These are phyloP conservation scores for Drosophila paramelanica DNA, from an alignment of 2,888 invertebrate genomes.

Conservation along the genomic window DNA sequence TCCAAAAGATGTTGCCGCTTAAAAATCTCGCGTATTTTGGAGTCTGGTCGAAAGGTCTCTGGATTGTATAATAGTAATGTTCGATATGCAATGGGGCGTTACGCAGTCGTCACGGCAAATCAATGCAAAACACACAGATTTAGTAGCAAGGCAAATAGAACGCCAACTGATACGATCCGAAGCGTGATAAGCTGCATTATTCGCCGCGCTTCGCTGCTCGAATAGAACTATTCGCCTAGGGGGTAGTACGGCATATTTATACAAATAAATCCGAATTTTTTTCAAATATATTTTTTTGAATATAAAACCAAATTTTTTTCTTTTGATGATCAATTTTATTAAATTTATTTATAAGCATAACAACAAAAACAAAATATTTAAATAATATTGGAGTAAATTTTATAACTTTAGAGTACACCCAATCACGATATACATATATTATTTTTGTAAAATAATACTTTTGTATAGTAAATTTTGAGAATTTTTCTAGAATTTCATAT, in stretches of 20 bases:
- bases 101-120: constrained; percentile 5
- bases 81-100: constrained; percentile 8
- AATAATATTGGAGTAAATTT: no score
- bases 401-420: no score
- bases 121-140: constrained; percentile 7
- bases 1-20: background rate
- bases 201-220: constrained; percentile 3
- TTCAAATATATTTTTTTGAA: no score
- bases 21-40: background rate
- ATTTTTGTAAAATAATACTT: no score
- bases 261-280: no score
- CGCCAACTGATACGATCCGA: constrained; percentile 6
- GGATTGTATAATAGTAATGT: background rate
- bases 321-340: no score
- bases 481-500: no score
- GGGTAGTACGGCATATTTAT: background rate
- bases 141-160: background rate
- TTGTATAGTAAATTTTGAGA: no score
- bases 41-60: background rate
- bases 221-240: background rate
- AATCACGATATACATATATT: no score
- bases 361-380: no score
- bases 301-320: no score
- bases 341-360: no score
- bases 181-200: constrained; percentile 12